phyloP scores from a whole-genome alignment of 2,888 invertebrate genomes.

The Spilosoma lubricipeda region DNA sequence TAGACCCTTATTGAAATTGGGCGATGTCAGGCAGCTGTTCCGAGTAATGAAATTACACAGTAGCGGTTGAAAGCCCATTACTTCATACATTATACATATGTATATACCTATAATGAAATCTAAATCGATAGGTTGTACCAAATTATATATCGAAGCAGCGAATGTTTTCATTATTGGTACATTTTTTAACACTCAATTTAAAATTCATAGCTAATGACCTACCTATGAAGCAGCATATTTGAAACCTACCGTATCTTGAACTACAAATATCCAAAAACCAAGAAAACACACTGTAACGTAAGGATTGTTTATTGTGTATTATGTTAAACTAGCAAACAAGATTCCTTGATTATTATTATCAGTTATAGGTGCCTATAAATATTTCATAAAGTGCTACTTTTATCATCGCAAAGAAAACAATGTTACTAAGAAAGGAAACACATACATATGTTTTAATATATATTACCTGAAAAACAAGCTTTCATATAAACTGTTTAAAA shows the following conservation, averaged over 20 bases:
- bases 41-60: constrained; percentile 26
- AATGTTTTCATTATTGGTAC: constrained; percentile 11
- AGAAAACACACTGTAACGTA: neutral
- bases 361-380: neutral
- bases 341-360: neutral
- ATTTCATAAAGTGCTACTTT: neutral
- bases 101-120: neutral
- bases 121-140: neutral
- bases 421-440: neutral
- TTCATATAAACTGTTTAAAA: neutral
- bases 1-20: constrained; percentile 11
- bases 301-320: neutral
- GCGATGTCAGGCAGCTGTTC: constrained; percentile 2
- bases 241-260: neutral
- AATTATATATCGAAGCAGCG: neutral
- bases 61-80: constrained; percentile 14
- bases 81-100: neutral
- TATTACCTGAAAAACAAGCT: neutral
- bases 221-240: neutral
- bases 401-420: neutral
- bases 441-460: neutral
- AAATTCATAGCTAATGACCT: neutral
- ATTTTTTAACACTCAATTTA: neutral
- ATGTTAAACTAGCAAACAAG: neutral
- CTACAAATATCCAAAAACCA: neutral